These are phyloP conservation scores for Muscicapa striata DNA, from an alignment of 2,797 vertebrate species.

Conservation along the genomic window DNA sequence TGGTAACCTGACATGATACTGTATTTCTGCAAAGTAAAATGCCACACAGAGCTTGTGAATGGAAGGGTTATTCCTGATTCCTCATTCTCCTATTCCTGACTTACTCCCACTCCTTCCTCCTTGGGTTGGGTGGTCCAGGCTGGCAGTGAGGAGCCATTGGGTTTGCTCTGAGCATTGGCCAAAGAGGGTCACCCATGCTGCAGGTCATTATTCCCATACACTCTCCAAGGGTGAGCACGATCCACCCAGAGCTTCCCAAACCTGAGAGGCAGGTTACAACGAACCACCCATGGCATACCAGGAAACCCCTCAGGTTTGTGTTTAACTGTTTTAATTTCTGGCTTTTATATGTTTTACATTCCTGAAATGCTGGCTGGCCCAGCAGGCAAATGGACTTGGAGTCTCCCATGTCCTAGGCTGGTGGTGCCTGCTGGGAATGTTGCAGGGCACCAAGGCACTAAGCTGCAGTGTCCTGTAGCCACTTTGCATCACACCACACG, in stretches of 20 bases:
- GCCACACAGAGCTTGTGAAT: background rate
- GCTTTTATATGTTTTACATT: background rate
- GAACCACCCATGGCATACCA: background rate
- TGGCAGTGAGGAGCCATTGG: background rate
- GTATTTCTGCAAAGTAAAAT: background rate
- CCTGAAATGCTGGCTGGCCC: background rate
- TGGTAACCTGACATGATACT: background rate
- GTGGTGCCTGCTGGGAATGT: background rate
- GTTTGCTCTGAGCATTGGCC: background rate
- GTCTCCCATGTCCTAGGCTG: background rate
- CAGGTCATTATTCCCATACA: accelerated
- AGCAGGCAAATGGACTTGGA: background rate
- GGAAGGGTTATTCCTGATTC: background rate
- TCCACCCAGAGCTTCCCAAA: background rate
- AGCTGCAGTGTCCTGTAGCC: background rate
- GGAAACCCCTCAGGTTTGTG: background rate
- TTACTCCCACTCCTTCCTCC: background rate
- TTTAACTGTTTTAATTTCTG: background rate
- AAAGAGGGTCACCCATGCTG: background rate
- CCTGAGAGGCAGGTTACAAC: background rate
- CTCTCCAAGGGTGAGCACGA: background rate
- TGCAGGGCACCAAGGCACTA: background rate
- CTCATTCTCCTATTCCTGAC: background rate
- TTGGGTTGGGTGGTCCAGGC: background rate
- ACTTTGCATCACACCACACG: accelerated